Evolutionary conservation across 2,113 vertebrate species (phyloP), one percentile per base, ranked within the genome.

Genomic region (Anser cygnoides): DNA sequence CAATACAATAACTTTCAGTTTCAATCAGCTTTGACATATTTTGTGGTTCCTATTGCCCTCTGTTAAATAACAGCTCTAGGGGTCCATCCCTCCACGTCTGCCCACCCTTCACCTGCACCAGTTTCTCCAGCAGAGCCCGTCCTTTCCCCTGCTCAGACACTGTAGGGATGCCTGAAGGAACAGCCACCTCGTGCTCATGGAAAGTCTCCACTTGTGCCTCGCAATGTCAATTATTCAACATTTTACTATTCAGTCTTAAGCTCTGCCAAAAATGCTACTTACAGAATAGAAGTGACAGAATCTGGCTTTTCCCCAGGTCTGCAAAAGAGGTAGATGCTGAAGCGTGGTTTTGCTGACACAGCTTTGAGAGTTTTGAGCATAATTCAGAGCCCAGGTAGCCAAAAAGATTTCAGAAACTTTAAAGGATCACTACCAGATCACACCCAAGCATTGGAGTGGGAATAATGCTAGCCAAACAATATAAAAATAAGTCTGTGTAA

Each of bases 141-240:
- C 73, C 31, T 67, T 67, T 59, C 13, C 25, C 37, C 33, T 20
- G 3, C 5, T 66, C 82, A 62, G 52, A 91, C 77, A n/a, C 41
- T 63, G 15, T 29, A 20, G 11, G 4, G 31, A 9, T 49, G 55
- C 14, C 57, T 52, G 52, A 91, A 86, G 29, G 52, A 91, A 54
- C 87, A 79, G 59, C 43, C 39, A 2, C 86, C 67, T 81, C 15
- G 0, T 41, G 81, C 65, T 0, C 16, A 92, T 18, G 14, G 43
- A 66, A 78, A 82, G 33, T 46, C 83, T 82, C 44, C 76, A 10
- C 49, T 90, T 82, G 22, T 49, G 5, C 25, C 81, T 21, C 3
- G 63, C 65, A 92, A 91, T 44, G 81, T 70, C 90, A 84, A 75
- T 91, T 88, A 78, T 66, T 95, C 80, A 23, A 79, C 93, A 94